phyloP scores from a whole-genome alignment of 2,113 vertebrate genomes.

The Triplophysa rosa region DNA sequence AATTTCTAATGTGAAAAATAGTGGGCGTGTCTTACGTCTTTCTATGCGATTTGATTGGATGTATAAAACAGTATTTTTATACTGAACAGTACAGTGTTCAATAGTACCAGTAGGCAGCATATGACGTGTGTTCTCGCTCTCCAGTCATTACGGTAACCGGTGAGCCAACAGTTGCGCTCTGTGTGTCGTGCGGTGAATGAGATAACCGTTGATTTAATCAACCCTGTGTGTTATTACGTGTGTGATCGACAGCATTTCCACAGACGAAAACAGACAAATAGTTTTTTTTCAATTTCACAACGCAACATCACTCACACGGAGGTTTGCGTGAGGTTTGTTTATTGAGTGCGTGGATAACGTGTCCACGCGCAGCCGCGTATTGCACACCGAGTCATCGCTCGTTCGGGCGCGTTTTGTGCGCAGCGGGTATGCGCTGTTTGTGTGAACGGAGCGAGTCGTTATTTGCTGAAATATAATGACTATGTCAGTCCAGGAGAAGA shows the following conservation, averaged over 20 bases:
- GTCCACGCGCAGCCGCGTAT: not conserved
- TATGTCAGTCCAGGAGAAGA: constrained; percentile 61
- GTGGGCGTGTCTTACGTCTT: too few relatives aligned
- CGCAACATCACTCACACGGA: not conserved
- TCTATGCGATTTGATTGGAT: too few relatives aligned
- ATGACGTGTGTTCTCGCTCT: not conserved
- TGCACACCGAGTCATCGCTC: not conserved
- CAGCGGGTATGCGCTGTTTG: not conserved
- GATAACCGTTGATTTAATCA: not conserved
- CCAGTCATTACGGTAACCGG: constrained; percentile 34
- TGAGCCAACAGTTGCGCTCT: constrained; percentile 30
- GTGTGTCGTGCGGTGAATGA: constrained; percentile 10
- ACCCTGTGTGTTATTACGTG: not conserved
- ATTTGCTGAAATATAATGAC: constrained; percentile 45
- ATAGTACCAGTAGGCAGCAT: not conserved
- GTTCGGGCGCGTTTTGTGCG: not conserved
- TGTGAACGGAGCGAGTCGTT: not conserved
- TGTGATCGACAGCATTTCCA: not conserved
- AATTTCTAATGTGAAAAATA: too few relatives aligned
- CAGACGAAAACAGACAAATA: too few relatives aligned
- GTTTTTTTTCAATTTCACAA: too few relatives aligned
- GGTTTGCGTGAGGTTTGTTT: too few relatives aligned
- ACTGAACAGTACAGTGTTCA: too few relatives aligned
- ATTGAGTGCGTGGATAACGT: too few relatives aligned
- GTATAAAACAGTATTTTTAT: too few relatives aligned